A percentile compares a stretch with the other conserved stretches of the same genome.
Evolutionary conservation across 1,140 invertebrate species (phyloP).

Genomic region (Coenobita brevimanus): DNA sequence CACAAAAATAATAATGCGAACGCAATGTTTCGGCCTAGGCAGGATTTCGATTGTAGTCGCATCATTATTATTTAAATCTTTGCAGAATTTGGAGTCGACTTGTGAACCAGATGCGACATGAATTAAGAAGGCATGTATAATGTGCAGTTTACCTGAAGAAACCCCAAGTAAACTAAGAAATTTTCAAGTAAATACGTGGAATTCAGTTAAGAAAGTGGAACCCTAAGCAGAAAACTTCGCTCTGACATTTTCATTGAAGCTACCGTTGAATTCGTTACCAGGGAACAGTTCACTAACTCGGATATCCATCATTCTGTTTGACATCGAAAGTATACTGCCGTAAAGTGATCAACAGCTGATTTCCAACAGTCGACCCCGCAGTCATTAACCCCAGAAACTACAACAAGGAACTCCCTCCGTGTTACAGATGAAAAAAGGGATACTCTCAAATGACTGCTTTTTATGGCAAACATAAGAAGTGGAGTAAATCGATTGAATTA

Average conservation of each 20-base stretch:
- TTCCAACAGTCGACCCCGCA: background rate
- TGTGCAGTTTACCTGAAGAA: conserved; percentile 15
- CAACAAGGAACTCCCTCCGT: conserved; percentile 2
- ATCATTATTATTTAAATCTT: too few relatives aligned
- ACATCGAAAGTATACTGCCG: background rate
- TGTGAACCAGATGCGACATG: background rate
- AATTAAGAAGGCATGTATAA: conserved; percentile 6
- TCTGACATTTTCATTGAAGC: conserved; percentile 8
- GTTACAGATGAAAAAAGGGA: conserved; percentile 20
- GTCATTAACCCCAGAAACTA: conserved; percentile 16
- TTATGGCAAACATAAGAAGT: conserved; percentile 18
- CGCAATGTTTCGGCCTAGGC: too few relatives aligned
- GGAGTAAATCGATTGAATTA: conserved; percentile 11
- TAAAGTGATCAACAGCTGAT: conserved; percentile 16
- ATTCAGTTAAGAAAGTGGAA: conserved; percentile 10
- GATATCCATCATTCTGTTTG: background rate
- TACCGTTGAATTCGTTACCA: background rate
- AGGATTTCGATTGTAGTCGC: too few relatives aligned
- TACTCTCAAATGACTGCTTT: conserved; percentile 9
- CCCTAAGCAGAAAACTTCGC: conserved; percentile 8
- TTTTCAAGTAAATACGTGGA: conserved; percentile 19
- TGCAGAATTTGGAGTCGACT: background rate
- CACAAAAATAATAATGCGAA: too few relatives aligned
- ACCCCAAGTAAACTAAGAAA: background rate
- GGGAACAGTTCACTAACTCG: conserved; percentile 1